Base-by-base conservation (phyloP, 2,888 invertebrate genomes). In the Spodoptera exigua region DNA sequence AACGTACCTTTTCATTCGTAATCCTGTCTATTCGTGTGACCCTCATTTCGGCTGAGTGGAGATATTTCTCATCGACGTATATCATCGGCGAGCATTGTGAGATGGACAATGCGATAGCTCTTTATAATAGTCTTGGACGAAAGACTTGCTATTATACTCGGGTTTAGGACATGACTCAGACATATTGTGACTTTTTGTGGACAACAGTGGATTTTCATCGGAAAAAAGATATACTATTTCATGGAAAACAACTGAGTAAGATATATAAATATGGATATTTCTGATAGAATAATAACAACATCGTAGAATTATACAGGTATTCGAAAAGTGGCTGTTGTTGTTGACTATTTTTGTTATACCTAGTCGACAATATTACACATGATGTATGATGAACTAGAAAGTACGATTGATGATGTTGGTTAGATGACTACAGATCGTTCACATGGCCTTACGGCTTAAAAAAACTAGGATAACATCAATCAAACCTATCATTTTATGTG, bases 1-100 rank as follows among this genome's bases (percentile, higher is more conserved):
- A 16, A 74, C 54, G 60, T 75, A 78, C 67, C 73, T 77, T 81
- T 82, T 81, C 81, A 80, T 83, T 80, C 76, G 70, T 82, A 83
- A 82, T 83, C 81, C 80, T 80, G 77, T 81, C 80, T 77, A 78
- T 80, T 82, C 80, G 78, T 75, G 81, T 80, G 81, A 82, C 85
- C 84, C 85, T 84, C 85, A 81, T 83, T 85, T 82, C 75, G 69
- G 74, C 74, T 78, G 83, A 86, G 84, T 77, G 81, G 76, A 80
- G 77, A 81, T 79, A 84, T 86, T 85, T 86, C 84, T 86, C 83
- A 82, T 81, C 70, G 78, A 74, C 75, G 74, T 78, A 80, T 76
- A 79, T 79, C 77, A 78, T 74, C 74, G 74, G 52, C 67, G 55
- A 78, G 72, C 73, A 75, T 80, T 80, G 79, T 76, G 68, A 73